phyloP scores from a whole-genome alignment of 2,113 vertebrate species.

The Pelmatolapia mariae region DNA sequence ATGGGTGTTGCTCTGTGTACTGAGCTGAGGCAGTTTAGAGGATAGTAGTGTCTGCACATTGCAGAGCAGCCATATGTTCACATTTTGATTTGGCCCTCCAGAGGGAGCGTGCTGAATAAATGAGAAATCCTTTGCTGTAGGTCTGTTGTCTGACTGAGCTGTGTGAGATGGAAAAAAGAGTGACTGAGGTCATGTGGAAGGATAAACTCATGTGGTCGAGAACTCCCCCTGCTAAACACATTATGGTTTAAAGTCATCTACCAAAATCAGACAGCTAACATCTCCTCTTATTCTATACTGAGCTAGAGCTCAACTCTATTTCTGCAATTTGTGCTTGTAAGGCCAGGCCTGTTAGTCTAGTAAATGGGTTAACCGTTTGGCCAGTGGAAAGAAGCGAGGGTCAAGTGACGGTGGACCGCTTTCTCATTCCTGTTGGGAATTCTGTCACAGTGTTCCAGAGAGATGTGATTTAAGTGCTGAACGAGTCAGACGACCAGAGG shows the following conservation, averaged over 20 bases:
- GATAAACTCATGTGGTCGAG: not conserved
- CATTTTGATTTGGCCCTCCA: conserved; percentile 26
- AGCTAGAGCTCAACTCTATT: not conserved
- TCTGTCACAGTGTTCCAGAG: not conserved
- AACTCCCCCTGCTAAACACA: conserved; percentile 14
- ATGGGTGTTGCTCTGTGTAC: not conserved
- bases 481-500: conserved; percentile 30
- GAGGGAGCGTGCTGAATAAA: conserved; percentile 8
- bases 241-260: conserved; percentile 9
- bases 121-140: conserved; percentile 22
- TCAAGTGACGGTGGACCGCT: conserved; percentile 22
- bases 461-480: conserved; percentile 13
- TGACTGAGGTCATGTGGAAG: conserved; percentile 28
- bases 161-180: not conserved
- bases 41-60: conserved; percentile 14
- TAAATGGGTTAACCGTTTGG: conserved; percentile 36
- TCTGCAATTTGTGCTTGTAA: not conserved
- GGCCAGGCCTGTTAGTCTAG: conserved; percentile 9
- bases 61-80: conserved; percentile 43
- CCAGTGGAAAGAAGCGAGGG: conserved; percentile 10
- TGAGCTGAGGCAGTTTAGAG: conserved; percentile 9
- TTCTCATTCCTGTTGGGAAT: conserved; percentile 29
- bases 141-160: conserved; percentile 24
- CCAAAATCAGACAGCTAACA: conserved; percentile 1
- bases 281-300: not conserved